Conservation (phyloP, 1,140 invertebrate species). For the Bicyclus anynana region DNA sequence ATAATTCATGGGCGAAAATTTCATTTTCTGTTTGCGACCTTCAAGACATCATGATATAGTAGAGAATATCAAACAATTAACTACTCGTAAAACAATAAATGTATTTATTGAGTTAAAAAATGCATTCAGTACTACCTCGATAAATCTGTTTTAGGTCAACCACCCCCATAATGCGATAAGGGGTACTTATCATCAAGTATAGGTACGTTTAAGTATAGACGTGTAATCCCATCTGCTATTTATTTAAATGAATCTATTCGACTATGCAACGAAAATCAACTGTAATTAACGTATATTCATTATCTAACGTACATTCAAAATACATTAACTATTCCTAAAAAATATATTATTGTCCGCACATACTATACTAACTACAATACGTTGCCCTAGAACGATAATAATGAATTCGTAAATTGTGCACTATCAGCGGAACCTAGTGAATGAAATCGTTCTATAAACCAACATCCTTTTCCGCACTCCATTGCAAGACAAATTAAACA, state of each 20-base stretch:
- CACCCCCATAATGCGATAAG: not conserved
- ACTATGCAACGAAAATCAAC: too few relatives aligned
- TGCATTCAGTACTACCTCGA: not conserved
- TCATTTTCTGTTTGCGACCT: slow-evolving; percentile 18
- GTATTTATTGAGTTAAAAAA: not conserved
- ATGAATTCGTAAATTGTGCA: slow-evolving; percentile 14
- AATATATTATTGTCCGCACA: slow-evolving; percentile 22
- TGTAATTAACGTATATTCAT: too few relatives aligned
- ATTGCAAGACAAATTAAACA: slow-evolving; percentile 3
- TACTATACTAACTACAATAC: slow-evolving; percentile 36
- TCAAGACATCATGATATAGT: not conserved
- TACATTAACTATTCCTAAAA: too few relatives aligned
- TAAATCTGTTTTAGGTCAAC: not conserved
- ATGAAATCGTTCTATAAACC: slow-evolving; percentile 25
- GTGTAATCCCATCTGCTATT: not conserved
- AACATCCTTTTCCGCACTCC: slow-evolving; percentile 24
- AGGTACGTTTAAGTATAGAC: not conserved
- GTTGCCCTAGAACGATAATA: slow-evolving; percentile 44
- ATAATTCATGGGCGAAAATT: slow-evolving; percentile 32
- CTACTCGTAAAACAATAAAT: not conserved
- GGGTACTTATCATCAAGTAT: not conserved
- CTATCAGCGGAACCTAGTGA: slow-evolving; percentile 33
- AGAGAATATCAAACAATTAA: not conserved
- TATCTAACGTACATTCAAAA: too few relatives aligned
- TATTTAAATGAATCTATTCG: not conserved